These are phyloP conservation scores for Leptinotarsa rubiginosa DNA, from an alignment of 2,888 invertebrate genomes.

Conservation along the genomic window DNA sequence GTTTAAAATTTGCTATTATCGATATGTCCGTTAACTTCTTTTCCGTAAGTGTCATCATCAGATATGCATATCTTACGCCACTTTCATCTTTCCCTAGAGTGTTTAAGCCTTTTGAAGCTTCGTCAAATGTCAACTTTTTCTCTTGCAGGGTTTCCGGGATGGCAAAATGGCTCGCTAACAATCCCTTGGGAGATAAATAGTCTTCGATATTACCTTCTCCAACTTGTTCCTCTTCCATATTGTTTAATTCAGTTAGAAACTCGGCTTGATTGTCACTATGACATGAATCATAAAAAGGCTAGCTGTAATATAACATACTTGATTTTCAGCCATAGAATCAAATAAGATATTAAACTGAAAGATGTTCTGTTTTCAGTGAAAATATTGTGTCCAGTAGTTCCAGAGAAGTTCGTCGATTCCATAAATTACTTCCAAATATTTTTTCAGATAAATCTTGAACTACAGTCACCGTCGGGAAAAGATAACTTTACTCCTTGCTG, in stretches of 20 bases:
- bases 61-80: slow-evolving; percentile 70
- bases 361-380: no score
- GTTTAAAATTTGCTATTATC: slow-evolving; percentile 68
- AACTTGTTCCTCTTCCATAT: slow-evolving; percentile 17
- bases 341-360: no score
- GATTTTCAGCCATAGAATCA: no score
- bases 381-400: no score
- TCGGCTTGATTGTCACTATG: neutral
- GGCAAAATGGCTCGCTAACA: slow-evolving; percentile 36
- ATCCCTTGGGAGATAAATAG: slow-evolving; percentile 16
- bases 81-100: slow-evolving; percentile 65
- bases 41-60: slow-evolving; percentile 69
- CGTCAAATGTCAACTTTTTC: slow-evolving; percentile 60
- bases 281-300: neutral
- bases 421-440: no score
- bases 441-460: no score
- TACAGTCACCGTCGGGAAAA: no score
- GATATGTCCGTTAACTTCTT: slow-evolving; percentile 69
- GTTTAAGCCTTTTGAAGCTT: slow-evolving; percentile 62
- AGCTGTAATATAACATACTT: no score
- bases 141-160: slow-evolving; percentile 54
- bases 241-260: neutral
- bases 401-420: no score
- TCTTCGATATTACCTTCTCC: slow-evolving; percentile 33
- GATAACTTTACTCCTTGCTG: no score